Conservation (phyloP, 2,797 vertebrate species). For the Euphonia xanthogaster region DNA sequence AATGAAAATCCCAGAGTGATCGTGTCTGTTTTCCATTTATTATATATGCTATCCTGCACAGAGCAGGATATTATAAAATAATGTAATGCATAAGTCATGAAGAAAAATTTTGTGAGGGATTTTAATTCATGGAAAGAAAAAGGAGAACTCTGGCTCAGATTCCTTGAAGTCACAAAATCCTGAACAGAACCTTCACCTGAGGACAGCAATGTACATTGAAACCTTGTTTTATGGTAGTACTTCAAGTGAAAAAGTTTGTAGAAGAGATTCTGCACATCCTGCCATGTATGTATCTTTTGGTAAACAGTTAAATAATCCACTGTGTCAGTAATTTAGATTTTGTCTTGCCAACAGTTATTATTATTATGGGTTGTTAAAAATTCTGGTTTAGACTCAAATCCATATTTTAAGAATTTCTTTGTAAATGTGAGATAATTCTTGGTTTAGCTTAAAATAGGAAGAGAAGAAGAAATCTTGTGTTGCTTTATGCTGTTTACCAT, state of each 20-base stretch:
- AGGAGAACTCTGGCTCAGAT: neutral
- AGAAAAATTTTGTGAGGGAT: neutral
- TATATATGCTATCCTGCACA: neutral
- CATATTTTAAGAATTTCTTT: neutral
- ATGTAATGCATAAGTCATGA: neutral
- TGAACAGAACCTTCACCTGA: neutral
- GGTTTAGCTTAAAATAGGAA: neutral
- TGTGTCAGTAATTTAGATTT: neutral
- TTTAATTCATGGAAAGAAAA: neutral
- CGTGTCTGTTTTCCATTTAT: neutral
- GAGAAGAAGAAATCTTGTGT: neutral
- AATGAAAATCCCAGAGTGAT: neutral
- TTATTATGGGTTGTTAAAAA: neutral
- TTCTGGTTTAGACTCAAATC: neutral
- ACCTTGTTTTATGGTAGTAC: neutral
- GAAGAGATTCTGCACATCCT: neutral
- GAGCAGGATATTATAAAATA: neutral
- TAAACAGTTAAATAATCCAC: neutral
- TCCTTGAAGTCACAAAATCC: neutral
- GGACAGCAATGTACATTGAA: accelerated
- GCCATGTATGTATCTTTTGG: neutral
- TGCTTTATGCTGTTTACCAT: neutral
- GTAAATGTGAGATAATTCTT: neutral
- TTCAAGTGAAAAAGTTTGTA: neutral
- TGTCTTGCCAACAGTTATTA: neutral